A percentile compares a stretch with the other conserved stretches of the same genome.
Evolutionary conservation across 2,888 invertebrate genomes (phyloP).

Genomic region (Achlya flavicornis): DNA sequence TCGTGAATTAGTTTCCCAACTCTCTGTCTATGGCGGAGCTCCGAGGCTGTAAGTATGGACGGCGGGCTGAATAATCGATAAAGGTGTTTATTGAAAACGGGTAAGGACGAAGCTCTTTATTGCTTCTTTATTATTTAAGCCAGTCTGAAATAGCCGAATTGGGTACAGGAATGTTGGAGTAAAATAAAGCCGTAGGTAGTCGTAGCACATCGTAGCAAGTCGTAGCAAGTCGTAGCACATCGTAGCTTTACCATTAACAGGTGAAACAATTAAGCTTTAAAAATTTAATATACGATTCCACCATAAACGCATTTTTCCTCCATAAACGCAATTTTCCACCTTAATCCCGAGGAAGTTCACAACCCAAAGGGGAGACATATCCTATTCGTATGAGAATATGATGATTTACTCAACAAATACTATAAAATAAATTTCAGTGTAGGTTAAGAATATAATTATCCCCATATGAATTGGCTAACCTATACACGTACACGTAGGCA

Average conservation of each 20-base stretch:
- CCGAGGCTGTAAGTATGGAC: slow-evolving; percentile 81
- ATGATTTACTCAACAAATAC: no score
- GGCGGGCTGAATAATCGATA: slow-evolving; percentile 83
- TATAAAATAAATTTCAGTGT: no score
- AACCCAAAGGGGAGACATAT: no score
- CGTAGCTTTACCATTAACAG: neutral
- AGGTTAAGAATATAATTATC: no score
- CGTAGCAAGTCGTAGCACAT: neutral
- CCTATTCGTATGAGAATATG: no score
- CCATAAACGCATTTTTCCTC: no score
- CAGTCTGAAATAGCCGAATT: slow-evolving; percentile 45
- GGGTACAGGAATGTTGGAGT: slow-evolving; percentile 8
- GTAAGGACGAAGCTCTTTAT: slow-evolving; percentile 80
- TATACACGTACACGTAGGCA: neutral
- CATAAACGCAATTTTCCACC: no score
- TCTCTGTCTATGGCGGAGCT: slow-evolving; percentile 83
- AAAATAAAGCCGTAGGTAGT: slow-evolving; percentile 5
- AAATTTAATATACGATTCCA: no score
- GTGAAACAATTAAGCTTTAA: no score
- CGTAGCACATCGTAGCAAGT: slow-evolving; percentile 9
- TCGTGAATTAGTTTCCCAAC: slow-evolving; percentile 84
- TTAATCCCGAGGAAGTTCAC: no score
- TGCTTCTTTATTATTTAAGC: slow-evolving; percentile 81
- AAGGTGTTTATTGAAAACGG: slow-evolving; percentile 84
- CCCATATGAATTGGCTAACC: no score